Percentiles rank a stretch among this genome's conserved stretches.
These are phyloP conservation scores for Drosophila murphyi DNA, from an alignment of 1,140 invertebrate species.

Conservation along the genomic window DNA sequence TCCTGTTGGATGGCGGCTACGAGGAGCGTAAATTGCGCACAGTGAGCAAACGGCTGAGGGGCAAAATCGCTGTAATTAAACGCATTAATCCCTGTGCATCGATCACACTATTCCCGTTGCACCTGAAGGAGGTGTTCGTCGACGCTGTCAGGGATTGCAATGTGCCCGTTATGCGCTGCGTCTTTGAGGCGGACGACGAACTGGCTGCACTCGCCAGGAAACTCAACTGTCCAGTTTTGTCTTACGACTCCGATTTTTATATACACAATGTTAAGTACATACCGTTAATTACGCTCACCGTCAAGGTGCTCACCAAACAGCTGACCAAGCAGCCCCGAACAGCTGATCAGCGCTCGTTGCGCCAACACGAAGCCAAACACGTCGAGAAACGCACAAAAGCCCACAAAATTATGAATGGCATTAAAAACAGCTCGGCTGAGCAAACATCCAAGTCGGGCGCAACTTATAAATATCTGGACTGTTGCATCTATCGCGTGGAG, in stretches of 20 bases:
- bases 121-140: slow-evolving; percentile 90
- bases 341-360: slow-evolving; percentile 23
- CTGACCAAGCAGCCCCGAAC: slow-evolving; percentile 4
- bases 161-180: slow-evolving; percentile 89
- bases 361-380: slow-evolving; percentile 68
- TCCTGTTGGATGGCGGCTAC: slow-evolving; percentile 93
- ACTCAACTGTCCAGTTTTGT: slow-evolving; percentile 93
- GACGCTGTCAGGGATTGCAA: slow-evolving; percentile 88
- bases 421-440: slow-evolving; percentile 23
- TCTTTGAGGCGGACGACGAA: slow-evolving; percentile 95
- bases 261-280: slow-evolving; percentile 93
- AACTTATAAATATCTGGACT: slow-evolving; percentile 85
- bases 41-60: slow-evolving; percentile 86
- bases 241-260: slow-evolving; percentile 96
- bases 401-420: slow-evolving; percentile 57
- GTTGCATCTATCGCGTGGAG: slow-evolving; percentile 90
- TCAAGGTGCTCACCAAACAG: slow-evolving; percentile 77
- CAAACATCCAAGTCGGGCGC: slow-evolving; percentile 17
- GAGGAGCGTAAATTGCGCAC: slow-evolving; percentile 92
- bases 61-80: slow-evolving; percentile 87
- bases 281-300: slow-evolving; percentile 89
- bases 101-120: slow-evolving; percentile 88
- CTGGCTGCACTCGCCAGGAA: slow-evolving; percentile 91
- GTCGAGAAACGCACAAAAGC: slow-evolving; percentile 76
- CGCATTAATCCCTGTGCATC: slow-evolving; percentile 84